Conservation (phyloP, 2,888 invertebrate species). For the Drosophila rellima region DNA sequence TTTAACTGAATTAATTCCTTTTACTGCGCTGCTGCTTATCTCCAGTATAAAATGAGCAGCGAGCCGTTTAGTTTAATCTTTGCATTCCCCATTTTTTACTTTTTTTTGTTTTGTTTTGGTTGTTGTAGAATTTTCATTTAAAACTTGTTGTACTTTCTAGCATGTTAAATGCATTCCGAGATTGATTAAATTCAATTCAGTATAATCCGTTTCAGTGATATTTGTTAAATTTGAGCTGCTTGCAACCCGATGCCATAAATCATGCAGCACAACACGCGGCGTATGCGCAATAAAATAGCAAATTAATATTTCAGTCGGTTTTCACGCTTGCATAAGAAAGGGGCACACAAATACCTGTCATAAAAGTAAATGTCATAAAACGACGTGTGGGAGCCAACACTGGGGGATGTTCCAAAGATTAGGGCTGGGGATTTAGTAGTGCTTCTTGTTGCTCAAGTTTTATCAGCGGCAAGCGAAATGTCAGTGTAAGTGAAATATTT, state of each 20-base stretch:
- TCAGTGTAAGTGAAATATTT: conserved; percentile 77
- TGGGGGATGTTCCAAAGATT: conserved; percentile 1
- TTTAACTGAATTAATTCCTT: conserved; percentile 81
- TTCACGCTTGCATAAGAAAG: conserved; percentile 52
- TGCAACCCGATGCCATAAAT: conserved; percentile 60
- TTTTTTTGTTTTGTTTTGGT: conserved; percentile 15
- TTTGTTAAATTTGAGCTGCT: conserved; percentile 15
- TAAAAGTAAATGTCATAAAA: conserved; percentile 80
- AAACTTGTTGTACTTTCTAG: conserved; percentile 6
- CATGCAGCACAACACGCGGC: conserved; percentile 60
- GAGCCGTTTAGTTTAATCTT: conserved; percentile 75
- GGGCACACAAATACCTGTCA: conserved; percentile 67
- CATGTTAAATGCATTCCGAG: conserved; percentile 1
- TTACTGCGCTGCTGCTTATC: conserved; percentile 68
- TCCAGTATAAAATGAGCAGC: conserved; percentile 61
- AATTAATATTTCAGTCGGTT: conserved; percentile 77
- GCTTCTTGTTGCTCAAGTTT: conserved; percentile 53
- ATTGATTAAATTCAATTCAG: conserved; percentile 45
- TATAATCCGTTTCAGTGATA: conserved; percentile 18
- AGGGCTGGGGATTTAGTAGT: conserved; percentile 1
- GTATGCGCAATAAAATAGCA: conserved; percentile 68
- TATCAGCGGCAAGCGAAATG: conserved; percentile 61
- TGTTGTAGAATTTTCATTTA: conserved; percentile 15
- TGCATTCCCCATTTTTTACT: conserved; percentile 42
- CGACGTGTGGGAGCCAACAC: conserved; percentile 51